Base-by-base conservation (phyloP, 2,797 vertebrate genomes). In the Benthosema pterotum region DNA sequence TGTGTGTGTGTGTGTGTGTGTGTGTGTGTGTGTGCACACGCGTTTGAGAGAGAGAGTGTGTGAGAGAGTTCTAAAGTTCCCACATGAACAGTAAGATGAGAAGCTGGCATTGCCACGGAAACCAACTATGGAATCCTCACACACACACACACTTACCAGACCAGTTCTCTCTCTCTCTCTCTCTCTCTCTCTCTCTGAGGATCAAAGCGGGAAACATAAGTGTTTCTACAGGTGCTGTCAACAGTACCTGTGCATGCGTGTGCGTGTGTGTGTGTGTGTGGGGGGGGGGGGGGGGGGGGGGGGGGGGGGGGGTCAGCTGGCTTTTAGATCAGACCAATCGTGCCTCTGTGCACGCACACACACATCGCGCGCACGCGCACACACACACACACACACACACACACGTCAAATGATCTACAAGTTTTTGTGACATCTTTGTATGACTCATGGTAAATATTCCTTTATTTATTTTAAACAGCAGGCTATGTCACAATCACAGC, bases 141-240 rank as follows among this genome's bases (percentile, higher is more conserved):
- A 17, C 16, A 59, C 42, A 17, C 16, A 59, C 15, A 19, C 43
- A 74, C 67, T 50, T 55, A 71, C 58, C 60, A 62, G 58, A 81
- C 78, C 54, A 2, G 78, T 82, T 74, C 38, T 11, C 17, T 6
- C 3, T 45, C 57, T 45, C 32, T 6, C 17, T 74, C 38, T 11
- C 17, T 6, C 3, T 45, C 57, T 45, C 32, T 6, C 17, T 19
- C 52, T 32, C 4, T n/a, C 3, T 57, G 18, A 18, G 2, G 19
- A 18, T 56, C 51, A 43, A 19, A 16, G 46, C 17, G 17, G 56
- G 63, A 74, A 67, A 75, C 72, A 69, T 63, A 72, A 53, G 5
- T 13, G 55, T 75, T 66, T 52, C 13, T n/a, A 46, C 19, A 9
- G 16, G 50, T 45, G 51, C 5, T 58, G 69, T 61, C 53, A 62